Conservation (phyloP, 2,888 invertebrate species). For the Cerastis leucographa region DNA sequence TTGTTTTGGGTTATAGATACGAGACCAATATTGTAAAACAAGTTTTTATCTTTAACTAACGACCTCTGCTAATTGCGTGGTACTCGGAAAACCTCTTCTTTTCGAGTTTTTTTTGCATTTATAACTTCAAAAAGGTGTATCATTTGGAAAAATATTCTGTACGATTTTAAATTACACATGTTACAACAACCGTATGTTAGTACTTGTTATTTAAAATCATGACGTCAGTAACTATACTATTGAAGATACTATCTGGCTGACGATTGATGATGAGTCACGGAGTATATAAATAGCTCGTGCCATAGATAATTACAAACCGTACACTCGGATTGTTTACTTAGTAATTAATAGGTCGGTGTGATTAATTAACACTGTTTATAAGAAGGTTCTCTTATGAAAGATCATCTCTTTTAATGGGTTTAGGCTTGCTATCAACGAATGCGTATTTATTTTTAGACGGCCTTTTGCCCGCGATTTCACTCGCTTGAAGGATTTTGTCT, state of each 20-base stretch:
- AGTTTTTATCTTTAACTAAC: too few species aligned
- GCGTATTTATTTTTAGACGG: background rate
- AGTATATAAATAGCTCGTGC: slow-evolving; percentile 40
- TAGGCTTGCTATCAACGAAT: background rate
- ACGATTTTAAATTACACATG: background rate
- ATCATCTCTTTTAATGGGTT: slow-evolving; percentile 22
- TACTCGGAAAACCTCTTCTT: background rate
- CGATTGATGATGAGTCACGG: slow-evolving; percentile 33
- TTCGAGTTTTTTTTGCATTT: background rate
- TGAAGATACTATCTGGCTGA: slow-evolving; percentile 25
- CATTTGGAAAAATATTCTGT: background rate
- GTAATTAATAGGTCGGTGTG: slow-evolving; percentile 26
- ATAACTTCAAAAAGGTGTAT: background rate
- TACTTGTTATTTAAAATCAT: background rate
- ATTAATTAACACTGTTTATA: slow-evolving; percentile 26
- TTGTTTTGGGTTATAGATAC: too few species aligned
- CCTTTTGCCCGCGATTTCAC: background rate
- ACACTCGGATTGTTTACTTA: slow-evolving; percentile 41
- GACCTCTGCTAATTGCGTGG: background rate
- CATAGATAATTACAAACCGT: slow-evolving; percentile 41
- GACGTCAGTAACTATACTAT: slow-evolving; percentile 39
- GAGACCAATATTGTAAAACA: too few species aligned
- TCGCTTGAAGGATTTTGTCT: background rate
- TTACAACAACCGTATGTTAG: background rate
- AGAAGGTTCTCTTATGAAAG: background rate